Base-by-base conservation (phyloP, 2,113 vertebrate species). In the Atlantisia rogersi region DNA sequence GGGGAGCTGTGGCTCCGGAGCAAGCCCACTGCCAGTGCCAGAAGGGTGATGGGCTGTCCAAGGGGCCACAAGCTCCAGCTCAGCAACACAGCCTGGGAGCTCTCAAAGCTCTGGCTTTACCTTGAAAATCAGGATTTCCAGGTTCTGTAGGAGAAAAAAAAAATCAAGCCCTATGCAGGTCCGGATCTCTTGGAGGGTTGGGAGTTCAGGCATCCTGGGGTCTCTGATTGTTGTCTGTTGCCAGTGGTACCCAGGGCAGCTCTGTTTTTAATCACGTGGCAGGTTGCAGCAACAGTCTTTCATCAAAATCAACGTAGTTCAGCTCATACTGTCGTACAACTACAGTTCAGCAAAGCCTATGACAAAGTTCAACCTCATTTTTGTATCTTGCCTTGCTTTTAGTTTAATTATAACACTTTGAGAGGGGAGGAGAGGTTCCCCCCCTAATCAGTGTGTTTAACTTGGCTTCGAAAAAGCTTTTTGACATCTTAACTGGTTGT, bases 21-120 rank as follows among this genome's bases (percentile, higher is more conserved):
- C 67, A 80, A 48, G n/a, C 25, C 48, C 3, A 0, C 40, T 9
- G 40, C 52, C 82, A 94, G 67, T 2, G 0, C 70, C 74, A 1
- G 0, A 11, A 24, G 26, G 44, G 35, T 4, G 0, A 77, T 32
- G 37, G 48, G 78, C 40, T 68, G 6, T 7, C 0, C 0, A 60
- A 37, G 40, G 0, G 1, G 65, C 31, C 3, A 0, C 65, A 62
- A 74, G 8, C 65, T 86, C 26, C 69, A 59, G 70, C 76, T 78
- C 15, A 8, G 53, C 7, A 44, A 25, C 50, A 67, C 52, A 19
- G 48, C 55, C 68, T 88, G 71, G 76, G 56, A 95, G 15, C 32
- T 56, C 62, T 26, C 31, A 52, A 26, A 3, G 4, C 32, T 48
- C 25, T 3, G 2, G 11, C 5, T 86, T 93, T 35, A 20, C 18